Base-by-base conservation (phyloP, 2,797 vertebrate species). In the Vespertilio murinus region DNA sequence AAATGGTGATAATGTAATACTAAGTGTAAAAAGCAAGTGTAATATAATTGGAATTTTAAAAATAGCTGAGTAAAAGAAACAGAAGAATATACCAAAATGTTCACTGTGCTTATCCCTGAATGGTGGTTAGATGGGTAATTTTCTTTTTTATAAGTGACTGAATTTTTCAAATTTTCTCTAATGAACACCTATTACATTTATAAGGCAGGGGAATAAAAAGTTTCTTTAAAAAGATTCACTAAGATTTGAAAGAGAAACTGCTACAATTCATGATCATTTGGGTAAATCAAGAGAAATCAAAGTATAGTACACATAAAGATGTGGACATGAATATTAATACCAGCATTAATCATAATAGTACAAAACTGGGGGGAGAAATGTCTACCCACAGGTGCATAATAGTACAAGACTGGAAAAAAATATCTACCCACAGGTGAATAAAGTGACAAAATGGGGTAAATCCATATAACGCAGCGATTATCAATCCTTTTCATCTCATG, bases 1-100 rank as follows among this genome's bases (percentile, higher is more conserved):
- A 81, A 95, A 95, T 75, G 49, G 25, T 56, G 87, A 87, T 47
- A 89, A 79, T 45, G 28, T 82, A 95, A 96, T 88, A 59, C 35
- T 90, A 77, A 94, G 73, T 81, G 0, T 85, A 90, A 97, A 91
- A 91, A 92, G 8, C 42, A 93, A 42, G 65, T 45, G 14, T 38
- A 86, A 38, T 69, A 42, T 88, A 93, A 94, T 3, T 92, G 45
- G 18, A 80, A 93, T 49, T 49, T 49, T 82, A 93, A 75, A 89
- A 91, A n/a, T n/a, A 85, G 7, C 40, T 56, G 8, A 93, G n/a
- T 56, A 78, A 94, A 91, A 93, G n/a, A 74, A 91, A 89, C 6
- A 93, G 16, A 89, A 91, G 35, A 28, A 95, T 61, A 61, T 1
- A 93, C 33, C 20, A 45, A 93, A 92, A 93, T 69, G 70, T 86